These are phyloP conservation scores for Drosophila paranaensis DNA, from an alignment of 2,888 invertebrate genomes.

Conservation along the genomic window DNA sequence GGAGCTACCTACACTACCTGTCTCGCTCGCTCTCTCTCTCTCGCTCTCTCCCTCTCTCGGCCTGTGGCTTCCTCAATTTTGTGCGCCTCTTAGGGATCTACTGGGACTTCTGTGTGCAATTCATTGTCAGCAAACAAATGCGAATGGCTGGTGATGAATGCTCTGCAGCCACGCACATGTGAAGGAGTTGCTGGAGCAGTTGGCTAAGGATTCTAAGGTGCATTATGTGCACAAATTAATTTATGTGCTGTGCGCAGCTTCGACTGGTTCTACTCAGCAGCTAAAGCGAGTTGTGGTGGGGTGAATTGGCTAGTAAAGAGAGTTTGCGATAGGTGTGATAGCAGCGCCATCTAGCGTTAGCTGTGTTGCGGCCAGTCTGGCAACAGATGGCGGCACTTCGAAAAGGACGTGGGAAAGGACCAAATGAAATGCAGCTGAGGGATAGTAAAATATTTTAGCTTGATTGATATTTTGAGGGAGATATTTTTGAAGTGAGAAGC, in stretches of 20 bases:
- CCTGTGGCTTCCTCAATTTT: slow-evolving; percentile 8
- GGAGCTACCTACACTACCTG: slow-evolving; percentile 3
- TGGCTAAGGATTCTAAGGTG: slow-evolving; percentile 63
- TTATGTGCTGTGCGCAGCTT: slow-evolving; percentile 62
- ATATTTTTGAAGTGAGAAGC: too few species aligned
- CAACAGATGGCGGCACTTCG: slow-evolving; percentile 33
- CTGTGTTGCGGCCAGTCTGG: slow-evolving; percentile 4
- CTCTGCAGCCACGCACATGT: slow-evolving; percentile 77
- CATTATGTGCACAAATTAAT: slow-evolving; percentile 80
- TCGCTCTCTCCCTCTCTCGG: neutral
- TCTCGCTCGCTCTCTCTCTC: neutral
- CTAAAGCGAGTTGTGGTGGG: neutral
- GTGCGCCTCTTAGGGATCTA: slow-evolving; percentile 8
- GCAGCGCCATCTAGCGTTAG: slow-evolving; percentile 37
- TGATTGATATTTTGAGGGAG: too few species aligned
- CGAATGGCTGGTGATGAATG: slow-evolving; percentile 81
- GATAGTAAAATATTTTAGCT: neutral
- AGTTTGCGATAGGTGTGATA: neutral
- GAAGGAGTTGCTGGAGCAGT: slow-evolving; percentile 30
- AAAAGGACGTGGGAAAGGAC: neutral
- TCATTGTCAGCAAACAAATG: slow-evolving; percentile 82
- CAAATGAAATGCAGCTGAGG: neutral
- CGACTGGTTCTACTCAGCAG: slow-evolving; percentile 9
- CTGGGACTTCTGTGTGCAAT: slow-evolving; percentile 61
- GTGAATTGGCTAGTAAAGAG: neutral